Conservation (phyloP, 37 sponge, comb jelly and placozoan species). For the Chondrilla cf. caribensis region DNA sequence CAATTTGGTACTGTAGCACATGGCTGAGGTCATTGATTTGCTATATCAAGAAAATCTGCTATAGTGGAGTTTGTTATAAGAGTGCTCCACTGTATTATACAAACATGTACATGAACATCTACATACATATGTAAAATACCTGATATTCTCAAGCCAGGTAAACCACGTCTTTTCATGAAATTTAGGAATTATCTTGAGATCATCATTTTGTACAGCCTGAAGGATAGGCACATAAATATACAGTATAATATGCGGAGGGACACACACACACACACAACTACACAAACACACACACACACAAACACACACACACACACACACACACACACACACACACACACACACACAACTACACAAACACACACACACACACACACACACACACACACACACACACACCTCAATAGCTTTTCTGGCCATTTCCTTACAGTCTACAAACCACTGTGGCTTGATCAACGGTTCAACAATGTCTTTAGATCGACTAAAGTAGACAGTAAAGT, state of each 20-base stretch:
- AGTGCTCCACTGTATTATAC: too few species aligned
- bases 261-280: too few species aligned
- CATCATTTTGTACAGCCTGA: conserved; percentile 84
- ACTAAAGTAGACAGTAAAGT: conserved; percentile 24
- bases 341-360: too few species aligned
- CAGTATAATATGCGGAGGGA: too few species aligned
- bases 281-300: too few species aligned
- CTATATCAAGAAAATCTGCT: too few species aligned
- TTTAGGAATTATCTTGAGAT: conserved; percentile 79
- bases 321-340: too few species aligned
- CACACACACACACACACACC: conserved; percentile 28
- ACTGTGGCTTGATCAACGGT: conserved; percentile 98
- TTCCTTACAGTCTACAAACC: conserved; percentile 84
- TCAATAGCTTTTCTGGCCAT: conserved; percentile 82
- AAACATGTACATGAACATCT: too few species aligned
- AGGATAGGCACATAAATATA: background rate
- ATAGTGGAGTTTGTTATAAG: too few species aligned
- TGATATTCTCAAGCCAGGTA: conserved; percentile 80
- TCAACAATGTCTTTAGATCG: conserved; percentile 97
- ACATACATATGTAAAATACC: background rate
- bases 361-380: background rate
- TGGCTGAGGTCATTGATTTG: too few species aligned
- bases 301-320: too few species aligned
- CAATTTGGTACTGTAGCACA: too few species aligned
- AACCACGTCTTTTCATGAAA: conserved; percentile 92